Base-by-base conservation (phyloP, 2,113 vertebrate genomes). In the Ciconia maguari region DNA sequence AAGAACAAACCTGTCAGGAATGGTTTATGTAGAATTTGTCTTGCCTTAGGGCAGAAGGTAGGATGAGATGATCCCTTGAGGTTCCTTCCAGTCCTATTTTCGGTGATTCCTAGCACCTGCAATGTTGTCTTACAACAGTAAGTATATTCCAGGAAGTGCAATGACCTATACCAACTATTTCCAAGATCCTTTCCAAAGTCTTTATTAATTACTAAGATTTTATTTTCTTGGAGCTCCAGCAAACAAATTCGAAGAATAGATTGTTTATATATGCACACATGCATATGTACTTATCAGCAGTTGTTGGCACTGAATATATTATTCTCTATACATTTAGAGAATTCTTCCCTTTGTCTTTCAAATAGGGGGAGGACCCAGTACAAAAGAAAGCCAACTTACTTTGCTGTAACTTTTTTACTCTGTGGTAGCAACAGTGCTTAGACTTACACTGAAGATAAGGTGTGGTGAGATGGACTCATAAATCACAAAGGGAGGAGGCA, bases 211-310 rank as follows among this genome's bases (percentile, higher is more conserved):
- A 52, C 12, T 60, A 60, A 68, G 32, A 60, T 52, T 51, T 48
- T 41, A 13, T 85, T 93, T 85, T 80, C 49, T 81, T 91, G 42
- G 17, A 82, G 32, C 20, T 27, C 17, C 17, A 82, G 49, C 10
- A 81, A 92, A 55, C 0, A 0, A 38, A 76, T 60, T 68, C 0
- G 2, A 84, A 64, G 1, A 83, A 42, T 13, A n/a, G 11, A 25
- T 19, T 58, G n/a, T 66, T 69, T 55, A 25, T 58, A 16, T 27
- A 55, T 17, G 15, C 10, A 46, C 7, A 29, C 7, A 30, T 41
- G 16, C 3, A 44, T 83, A 17, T 38, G 16, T 22, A 14, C 4
- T 38, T 62, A 24, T 7, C 30, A 27, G 32, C 25, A 51, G 11
- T 13, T 76, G 3, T 14, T 72, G 48, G 7, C 27, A 69, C 10